These are phyloP conservation scores for Dryas iulia DNA, from an alignment of 1,140 invertebrate species.

Conservation along the genomic window DNA sequence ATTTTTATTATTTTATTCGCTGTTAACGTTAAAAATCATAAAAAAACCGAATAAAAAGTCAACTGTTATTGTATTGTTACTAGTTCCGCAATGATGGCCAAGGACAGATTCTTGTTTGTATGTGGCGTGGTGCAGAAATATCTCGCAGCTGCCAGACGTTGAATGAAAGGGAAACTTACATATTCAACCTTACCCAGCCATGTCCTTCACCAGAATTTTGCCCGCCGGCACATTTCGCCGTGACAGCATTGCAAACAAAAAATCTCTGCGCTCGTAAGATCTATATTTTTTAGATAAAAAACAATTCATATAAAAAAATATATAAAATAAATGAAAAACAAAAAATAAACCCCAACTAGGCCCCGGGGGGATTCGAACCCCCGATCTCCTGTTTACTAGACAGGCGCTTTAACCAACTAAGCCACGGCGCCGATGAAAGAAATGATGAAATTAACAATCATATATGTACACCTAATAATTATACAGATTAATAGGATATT, in stretches of 20 bases:
- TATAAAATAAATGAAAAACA: slow-evolving; percentile 16
- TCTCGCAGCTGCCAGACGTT: slow-evolving; percentile 58
- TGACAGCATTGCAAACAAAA: slow-evolving; percentile 42
- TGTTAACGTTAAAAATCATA: not conserved
- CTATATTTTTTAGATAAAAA: no score
- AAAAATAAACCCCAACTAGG: slow-evolving; percentile 29
- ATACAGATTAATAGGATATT: not conserved
- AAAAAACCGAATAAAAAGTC: not conserved
- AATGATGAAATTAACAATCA: slow-evolving; percentile 18
- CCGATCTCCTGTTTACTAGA: slow-evolving; percentile 77
- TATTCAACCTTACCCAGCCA: slow-evolving; percentile 59
- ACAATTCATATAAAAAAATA: slow-evolving; percentile 3
- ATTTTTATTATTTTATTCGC: not conserved
- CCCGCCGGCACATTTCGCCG: slow-evolving; percentile 55
- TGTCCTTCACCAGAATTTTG: slow-evolving; percentile 66
- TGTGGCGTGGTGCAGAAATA: slow-evolving; percentile 61
- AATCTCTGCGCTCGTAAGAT: slow-evolving; percentile 70
- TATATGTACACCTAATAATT: not conserved
- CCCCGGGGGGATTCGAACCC: slow-evolving; percentile 73
- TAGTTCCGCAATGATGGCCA: slow-evolving; percentile 66
- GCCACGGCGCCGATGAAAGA: slow-evolving; percentile 44
- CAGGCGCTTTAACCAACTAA: slow-evolving; percentile 67
- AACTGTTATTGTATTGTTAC: slow-evolving; percentile 20
- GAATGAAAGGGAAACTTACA: slow-evolving; percentile 45
- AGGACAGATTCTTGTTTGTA: slow-evolving; percentile 57